A percentile compares a stretch with the other conserved stretches of the same genome.
phyloP scores from a whole-genome alignment of 2,888 invertebrate species.

The Gastrophysa polygoni region DNA sequence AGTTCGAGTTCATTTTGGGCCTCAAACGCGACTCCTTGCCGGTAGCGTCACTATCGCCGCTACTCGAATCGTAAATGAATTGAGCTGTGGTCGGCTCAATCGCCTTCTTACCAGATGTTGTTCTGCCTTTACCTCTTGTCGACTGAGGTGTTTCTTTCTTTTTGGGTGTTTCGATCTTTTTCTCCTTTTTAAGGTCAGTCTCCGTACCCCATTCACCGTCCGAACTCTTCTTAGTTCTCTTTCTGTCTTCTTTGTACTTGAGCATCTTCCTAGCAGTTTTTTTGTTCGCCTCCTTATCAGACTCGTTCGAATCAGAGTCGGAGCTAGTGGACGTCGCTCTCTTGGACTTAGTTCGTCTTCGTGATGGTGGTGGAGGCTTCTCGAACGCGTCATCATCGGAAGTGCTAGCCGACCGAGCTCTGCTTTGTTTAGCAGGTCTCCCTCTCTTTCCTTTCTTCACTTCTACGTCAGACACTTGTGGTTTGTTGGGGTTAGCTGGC shows the following conservation, averaged over 20 bases:
- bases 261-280: slow-evolving; percentile 39
- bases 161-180: slow-evolving; percentile 44
- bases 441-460: slow-evolving; percentile 47
- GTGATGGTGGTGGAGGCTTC: slow-evolving; percentile 47
- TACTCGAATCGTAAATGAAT: slow-evolving; percentile 34
- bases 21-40: slow-evolving; percentile 16
- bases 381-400: slow-evolving; percentile 53
- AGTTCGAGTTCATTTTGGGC: slow-evolving; percentile 30
- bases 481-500: slow-evolving; percentile 39
- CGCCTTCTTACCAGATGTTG: slow-evolving; percentile 44
- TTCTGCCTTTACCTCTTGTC: slow-evolving; percentile 54
- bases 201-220: slow-evolving; percentile 53
- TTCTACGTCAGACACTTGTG: slow-evolving; percentile 38
- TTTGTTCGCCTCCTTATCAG: slow-evolving; percentile 40
- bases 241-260: slow-evolving; percentile 43
- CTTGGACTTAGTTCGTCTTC: slow-evolving; percentile 46
- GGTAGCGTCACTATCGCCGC: slow-evolving; percentile 37
- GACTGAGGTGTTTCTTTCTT: slow-evolving; percentile 50
- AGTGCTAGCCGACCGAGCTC: slow-evolving; percentile 47
- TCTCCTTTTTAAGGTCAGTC: slow-evolving; percentile 47
- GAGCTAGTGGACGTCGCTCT: slow-evolving; percentile 44
- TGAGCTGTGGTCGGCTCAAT: slow-evolving; percentile 40
- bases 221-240: slow-evolving; percentile 31
- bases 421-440: slow-evolving; percentile 48
- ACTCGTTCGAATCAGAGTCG: slow-evolving; percentile 41